Percentiles rank a stretch among this genome's conserved stretches.
phyloP scores from a whole-genome alignment of 2,113 vertebrate species.

The Indicator indicator region DNA sequence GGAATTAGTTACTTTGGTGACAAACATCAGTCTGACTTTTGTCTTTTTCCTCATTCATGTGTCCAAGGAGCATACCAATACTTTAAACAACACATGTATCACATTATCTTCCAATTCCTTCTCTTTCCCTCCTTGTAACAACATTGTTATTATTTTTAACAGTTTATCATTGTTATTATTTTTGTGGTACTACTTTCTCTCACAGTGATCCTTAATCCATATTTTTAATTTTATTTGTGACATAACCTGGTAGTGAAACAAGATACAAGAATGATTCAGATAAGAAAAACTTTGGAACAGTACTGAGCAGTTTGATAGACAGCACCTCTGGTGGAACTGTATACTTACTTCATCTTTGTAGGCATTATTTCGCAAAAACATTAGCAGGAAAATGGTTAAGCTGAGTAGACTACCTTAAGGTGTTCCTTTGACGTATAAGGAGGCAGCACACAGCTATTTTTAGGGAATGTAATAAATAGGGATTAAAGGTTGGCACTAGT shows the following conservation, averaged over 20 bases:
- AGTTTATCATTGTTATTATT: background rate
- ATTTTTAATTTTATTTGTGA: background rate
- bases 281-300: background rate
- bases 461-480: background rate
- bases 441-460: background rate
- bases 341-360: background rate
- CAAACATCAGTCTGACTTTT: background rate
- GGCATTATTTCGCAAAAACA: background rate
- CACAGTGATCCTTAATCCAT: background rate
- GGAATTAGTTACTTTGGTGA: background rate
- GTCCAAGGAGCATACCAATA: background rate
- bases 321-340: background rate
- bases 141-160: background rate
- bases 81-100: background rate
- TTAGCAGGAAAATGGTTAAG: background rate
- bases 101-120: background rate
- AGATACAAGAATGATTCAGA: background rate
- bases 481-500: background rate
- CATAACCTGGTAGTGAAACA: background rate
- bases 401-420: background rate
- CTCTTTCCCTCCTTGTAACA: background rate
- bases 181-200: background rate
- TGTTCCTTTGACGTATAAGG: background rate
- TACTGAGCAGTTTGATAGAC: background rate
- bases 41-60: background rate